A percentile compares a stretch with the other conserved stretches of the same genome.
These are phyloP conservation scores for Urocolius indicus DNA, from an alignment of 2,113 vertebrate species.

Conservation along the genomic window DNA sequence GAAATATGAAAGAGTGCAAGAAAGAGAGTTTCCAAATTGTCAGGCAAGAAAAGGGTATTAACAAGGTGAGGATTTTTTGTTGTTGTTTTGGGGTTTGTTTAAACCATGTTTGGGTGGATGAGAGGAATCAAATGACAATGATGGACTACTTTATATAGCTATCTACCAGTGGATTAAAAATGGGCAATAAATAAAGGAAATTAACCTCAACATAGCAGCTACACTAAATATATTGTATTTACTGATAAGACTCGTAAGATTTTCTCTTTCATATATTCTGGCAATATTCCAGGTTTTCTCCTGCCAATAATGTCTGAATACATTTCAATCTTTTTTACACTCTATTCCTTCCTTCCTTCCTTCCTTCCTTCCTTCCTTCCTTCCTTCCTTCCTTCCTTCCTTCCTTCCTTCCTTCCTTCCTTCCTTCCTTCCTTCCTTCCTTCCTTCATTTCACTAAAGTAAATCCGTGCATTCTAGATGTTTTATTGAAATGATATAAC, in stretches of 20 bases:
- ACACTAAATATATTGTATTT: background rate
- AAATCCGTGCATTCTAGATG: background rate
- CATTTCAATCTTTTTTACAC: background rate
- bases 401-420: background rate
- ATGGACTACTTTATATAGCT: background rate
- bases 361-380: too few relatives aligned
- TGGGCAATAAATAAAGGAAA: background rate
- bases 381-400: background rate
- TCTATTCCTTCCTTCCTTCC: background rate
- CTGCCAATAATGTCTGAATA: background rate
- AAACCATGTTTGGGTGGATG: background rate
- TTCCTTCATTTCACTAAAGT: background rate
- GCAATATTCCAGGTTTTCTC: background rate
- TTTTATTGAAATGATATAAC: background rate
- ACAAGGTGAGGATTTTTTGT: background rate
- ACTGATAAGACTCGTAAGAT: background rate
- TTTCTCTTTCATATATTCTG: background rate
- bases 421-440: background rate
- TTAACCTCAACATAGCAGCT: background rate
- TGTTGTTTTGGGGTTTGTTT: accelerated
- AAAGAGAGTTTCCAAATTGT: background rate
- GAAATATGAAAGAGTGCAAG: background rate
- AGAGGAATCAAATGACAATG: background rate
- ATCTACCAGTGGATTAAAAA: background rate
- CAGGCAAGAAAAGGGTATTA: background rate